Percentiles rank a stretch among this genome's conserved stretches.
Conservation (phyloP, 2,797 vertebrate genomes). For the Peromyscus aztecus region DNA sequence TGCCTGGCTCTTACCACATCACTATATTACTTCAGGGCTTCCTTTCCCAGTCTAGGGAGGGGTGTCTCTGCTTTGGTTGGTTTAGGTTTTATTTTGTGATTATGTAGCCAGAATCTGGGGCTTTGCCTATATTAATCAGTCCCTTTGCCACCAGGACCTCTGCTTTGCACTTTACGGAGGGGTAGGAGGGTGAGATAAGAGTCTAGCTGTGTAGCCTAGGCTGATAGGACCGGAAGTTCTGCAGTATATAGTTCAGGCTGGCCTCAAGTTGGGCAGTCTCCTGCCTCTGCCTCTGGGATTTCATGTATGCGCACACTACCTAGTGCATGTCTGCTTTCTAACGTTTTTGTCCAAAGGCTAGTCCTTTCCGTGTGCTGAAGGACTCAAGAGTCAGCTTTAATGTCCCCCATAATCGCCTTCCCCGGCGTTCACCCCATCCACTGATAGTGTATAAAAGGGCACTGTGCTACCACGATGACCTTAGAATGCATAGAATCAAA, state of each 20-base stretch:
- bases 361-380: not conserved
- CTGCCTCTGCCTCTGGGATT: not conserved
- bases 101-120: not conserved
- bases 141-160: not conserved
- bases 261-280: not conserved
- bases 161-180: not conserved
- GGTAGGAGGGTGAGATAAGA: not conserved
- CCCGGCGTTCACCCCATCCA: not conserved
- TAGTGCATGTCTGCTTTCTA: not conserved
- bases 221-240: not conserved
- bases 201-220: not conserved
- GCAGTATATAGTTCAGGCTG: not conserved
- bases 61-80: not conserved
- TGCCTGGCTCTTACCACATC: not conserved
- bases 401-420: fast-evolving
- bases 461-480: fast-evolving
- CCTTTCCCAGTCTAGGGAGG: not conserved
- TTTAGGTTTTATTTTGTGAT: not conserved
- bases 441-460: not conserved
- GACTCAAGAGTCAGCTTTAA: not conserved
- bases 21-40: not conserved
- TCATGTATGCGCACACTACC: not conserved
- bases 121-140: not conserved
- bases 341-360: not conserved
- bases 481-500: not conserved